phyloP scores from a whole-genome alignment of 2,113 vertebrate species.

The Anarhynchus alexandrinus region DNA sequence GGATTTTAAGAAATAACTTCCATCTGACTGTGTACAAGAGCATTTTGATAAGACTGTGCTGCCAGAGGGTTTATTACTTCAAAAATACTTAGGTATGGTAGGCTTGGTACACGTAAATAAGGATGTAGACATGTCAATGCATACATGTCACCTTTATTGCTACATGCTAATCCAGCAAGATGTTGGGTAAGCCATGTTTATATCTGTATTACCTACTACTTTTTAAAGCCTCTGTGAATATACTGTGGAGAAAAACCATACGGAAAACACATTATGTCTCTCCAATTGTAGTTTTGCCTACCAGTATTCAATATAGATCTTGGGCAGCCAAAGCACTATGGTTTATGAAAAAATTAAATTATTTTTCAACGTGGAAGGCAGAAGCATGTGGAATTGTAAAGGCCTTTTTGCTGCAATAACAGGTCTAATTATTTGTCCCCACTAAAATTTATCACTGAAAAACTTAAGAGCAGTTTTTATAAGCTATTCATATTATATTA shows the following conservation, averaged over 20 bases:
- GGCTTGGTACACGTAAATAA: not conserved
- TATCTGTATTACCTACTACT: not conserved
- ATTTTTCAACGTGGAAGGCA: not conserved
- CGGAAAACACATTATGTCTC: not conserved
- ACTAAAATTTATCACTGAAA: conserved; percentile 5
- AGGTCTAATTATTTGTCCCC: not conserved
- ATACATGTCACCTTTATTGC: not conserved
- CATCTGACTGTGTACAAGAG: not conserved
- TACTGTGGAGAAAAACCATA: not conserved
- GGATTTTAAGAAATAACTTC: not conserved
- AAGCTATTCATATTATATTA: not conserved
- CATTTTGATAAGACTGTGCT: not conserved
- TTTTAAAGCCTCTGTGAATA: not conserved
- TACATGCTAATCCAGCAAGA: not conserved
- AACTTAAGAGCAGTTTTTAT: not conserved
- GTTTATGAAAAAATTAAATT: not conserved
- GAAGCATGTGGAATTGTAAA: not conserved
- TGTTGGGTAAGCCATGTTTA: not conserved
- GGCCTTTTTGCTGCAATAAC: not conserved
- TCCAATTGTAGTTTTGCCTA: not conserved
- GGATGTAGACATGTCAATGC: not conserved
- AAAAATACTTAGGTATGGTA: not conserved
- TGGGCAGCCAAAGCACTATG: not conserved
- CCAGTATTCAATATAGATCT: not conserved
- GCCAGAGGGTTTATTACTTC: not conserved